Percentiles rank a stretch among this genome's conserved stretches.
Conservation (phyloP, 1,140 invertebrate genomes). For the Conus betulinus region DNA sequence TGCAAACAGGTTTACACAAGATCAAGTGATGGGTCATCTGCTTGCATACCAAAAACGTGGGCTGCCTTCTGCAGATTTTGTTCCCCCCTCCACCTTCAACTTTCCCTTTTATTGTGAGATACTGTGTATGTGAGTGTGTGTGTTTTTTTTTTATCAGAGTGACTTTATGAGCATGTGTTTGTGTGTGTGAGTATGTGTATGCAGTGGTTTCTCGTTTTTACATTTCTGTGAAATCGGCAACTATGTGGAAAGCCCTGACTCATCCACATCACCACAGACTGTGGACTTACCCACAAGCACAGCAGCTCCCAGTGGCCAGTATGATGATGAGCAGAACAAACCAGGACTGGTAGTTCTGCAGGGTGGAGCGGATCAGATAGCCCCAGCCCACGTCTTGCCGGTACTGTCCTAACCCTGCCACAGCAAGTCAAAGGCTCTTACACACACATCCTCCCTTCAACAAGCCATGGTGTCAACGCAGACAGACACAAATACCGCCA, state of each 20-base stretch:
- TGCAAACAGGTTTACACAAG: no score
- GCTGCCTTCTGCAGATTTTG: no score
- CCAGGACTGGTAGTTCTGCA: slow-evolving; percentile 66
- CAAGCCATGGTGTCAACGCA: neutral
- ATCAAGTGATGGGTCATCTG: no score
- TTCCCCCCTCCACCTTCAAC: no score
- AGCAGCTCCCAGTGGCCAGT: slow-evolving; percentile 57
- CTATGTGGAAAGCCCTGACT: no score
- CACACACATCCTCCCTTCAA: neutral
- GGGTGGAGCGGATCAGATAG: slow-evolving; percentile 51
- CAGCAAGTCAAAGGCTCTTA: neutral
- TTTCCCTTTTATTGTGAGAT: no score
- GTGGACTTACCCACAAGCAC: slow-evolving; percentile 64
- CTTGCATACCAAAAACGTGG: no score
- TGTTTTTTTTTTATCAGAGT: no score
- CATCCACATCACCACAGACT: neutral
- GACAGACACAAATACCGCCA: neutral
- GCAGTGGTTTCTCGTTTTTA: no score
- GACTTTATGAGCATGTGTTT: neutral
- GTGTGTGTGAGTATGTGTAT: neutral
- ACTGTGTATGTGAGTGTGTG: neutral
- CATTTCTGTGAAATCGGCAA: no score
- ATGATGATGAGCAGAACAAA: slow-evolving; percentile 63
- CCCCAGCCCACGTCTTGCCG: slow-evolving; percentile 62
- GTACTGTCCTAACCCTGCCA: slow-evolving; percentile 18